Evolutionary conservation across 2,797 vertebrate species (phyloP).

Genomic region (Phaenicophaeus curvirostris): DNA sequence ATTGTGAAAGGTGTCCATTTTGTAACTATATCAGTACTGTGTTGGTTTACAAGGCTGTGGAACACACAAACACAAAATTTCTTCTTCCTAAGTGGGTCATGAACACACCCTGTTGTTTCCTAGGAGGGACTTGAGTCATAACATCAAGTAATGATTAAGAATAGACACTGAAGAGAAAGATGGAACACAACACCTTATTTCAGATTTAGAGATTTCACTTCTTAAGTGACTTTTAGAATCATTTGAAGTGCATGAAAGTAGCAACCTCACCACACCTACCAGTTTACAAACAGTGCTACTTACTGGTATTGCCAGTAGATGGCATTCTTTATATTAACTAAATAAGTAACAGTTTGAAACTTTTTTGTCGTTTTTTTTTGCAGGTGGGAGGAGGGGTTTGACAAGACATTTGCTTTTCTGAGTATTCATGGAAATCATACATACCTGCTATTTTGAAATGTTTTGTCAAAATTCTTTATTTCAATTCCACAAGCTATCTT

Average conservation of each 20-base stretch:
- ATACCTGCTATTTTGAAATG: background rate
- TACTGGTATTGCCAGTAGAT: conserved; percentile 50
- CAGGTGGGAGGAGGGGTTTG: background rate
- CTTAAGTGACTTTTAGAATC: background rate
- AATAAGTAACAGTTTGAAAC: background rate
- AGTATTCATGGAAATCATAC: background rate
- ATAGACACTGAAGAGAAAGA: background rate
- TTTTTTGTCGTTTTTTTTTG: background rate
- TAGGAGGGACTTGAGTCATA: background rate
- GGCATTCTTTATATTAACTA: conserved; percentile 61
- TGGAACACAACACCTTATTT: background rate
- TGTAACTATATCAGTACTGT: background rate
- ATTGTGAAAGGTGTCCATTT: background rate
- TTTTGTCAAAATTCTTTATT: background rate
- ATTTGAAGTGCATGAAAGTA: background rate
- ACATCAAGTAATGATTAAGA: background rate
- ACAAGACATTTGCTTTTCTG: background rate
- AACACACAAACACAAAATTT: background rate
- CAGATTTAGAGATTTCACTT: background rate
- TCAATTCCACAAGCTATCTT: background rate
- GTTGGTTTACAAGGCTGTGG: background rate
- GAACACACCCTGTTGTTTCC: background rate
- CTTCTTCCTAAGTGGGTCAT: background rate
- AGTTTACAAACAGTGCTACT: background rate
- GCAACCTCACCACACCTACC: background rate